phyloP scores from a whole-genome alignment of 2,113 vertebrate species.

The Corythaixoides concolor region DNA sequence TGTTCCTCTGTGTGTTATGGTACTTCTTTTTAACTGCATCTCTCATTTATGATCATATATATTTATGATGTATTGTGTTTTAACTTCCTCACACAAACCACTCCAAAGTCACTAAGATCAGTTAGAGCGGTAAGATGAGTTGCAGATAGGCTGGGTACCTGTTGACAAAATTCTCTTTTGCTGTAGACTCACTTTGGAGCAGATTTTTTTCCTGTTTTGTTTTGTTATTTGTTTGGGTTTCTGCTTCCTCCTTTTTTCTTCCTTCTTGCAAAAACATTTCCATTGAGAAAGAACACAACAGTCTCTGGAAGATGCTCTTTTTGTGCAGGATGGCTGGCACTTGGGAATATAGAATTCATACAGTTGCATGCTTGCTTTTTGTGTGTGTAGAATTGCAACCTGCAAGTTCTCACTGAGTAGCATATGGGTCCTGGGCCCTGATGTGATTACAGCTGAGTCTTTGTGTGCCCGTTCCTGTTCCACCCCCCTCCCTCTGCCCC shows the following conservation, averaged over 20 bases:
- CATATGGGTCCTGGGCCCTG: accelerated
- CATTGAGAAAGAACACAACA: background rate
- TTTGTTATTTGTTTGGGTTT: background rate
- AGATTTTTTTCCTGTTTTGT: background rate
- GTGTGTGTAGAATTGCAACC: background rate
- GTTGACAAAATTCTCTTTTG: background rate
- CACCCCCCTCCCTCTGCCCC: too few relatives aligned
- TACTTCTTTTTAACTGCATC: background rate
- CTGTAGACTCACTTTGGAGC: background rate
- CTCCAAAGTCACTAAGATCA: background rate
- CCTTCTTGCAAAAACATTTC: background rate
- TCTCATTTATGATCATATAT: background rate
- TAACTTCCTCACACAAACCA: background rate
- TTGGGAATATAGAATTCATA: background rate
- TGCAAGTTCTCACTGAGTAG: background rate
- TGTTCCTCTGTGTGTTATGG: background rate
- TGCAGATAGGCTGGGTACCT: background rate
- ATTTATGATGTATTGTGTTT: accelerated
- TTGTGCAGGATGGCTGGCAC: background rate
- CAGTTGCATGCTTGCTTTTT: background rate
- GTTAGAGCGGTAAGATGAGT: background rate
- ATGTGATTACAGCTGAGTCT: background rate
- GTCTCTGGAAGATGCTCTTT: background rate
- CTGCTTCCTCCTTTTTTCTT: background rate
- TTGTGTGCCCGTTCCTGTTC: background rate